Conservation (phyloP, 2,797 vertebrate genomes). For the Acanthopagrus latus region DNA sequence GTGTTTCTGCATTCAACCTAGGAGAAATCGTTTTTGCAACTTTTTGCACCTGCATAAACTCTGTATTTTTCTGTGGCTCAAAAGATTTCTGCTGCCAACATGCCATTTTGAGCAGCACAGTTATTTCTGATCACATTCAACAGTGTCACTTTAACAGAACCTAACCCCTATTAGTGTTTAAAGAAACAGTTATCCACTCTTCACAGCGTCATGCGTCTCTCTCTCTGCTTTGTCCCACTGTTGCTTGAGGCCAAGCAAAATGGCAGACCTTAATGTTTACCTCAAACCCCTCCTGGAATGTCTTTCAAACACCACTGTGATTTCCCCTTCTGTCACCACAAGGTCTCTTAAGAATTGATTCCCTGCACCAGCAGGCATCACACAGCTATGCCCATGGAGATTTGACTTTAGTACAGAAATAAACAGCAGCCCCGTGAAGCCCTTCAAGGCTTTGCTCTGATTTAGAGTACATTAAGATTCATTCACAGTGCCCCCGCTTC, state of each 20-base stretch:
- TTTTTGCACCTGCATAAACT: neutral
- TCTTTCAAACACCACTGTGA: slow-evolving; percentile 79
- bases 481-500: slow-evolving; percentile 68
- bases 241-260: slow-evolving; percentile 65
- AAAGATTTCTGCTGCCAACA: neutral
- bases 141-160: slow-evolving; percentile 7
- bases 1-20: too few species aligned
- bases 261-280: slow-evolving; percentile 74
- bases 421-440: slow-evolving; percentile 73
- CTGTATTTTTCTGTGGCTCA: neutral
- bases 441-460: slow-evolving; percentile 78
- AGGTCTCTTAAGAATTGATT: slow-evolving; percentile 81
- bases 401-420: slow-evolving; percentile 79
- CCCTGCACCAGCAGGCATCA: slow-evolving; percentile 75
- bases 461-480: slow-evolving; percentile 82
- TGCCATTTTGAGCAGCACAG: neutral
- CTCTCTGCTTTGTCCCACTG: slow-evolving; percentile 37
- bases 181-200: slow-evolving; percentile 31
- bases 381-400: slow-evolving; percentile 73
- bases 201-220: slow-evolving; percentile 10
- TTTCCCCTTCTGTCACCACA: slow-evolving; percentile 81
- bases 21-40: neutral
- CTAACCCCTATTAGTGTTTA: slow-evolving; percentile 27
- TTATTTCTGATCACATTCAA: slow-evolving; percentile 31
- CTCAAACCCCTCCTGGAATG: slow-evolving; percentile 70